phyloP scores from a whole-genome alignment of 2,888 invertebrate species.

The Ryuthela nishihirai region DNA sequence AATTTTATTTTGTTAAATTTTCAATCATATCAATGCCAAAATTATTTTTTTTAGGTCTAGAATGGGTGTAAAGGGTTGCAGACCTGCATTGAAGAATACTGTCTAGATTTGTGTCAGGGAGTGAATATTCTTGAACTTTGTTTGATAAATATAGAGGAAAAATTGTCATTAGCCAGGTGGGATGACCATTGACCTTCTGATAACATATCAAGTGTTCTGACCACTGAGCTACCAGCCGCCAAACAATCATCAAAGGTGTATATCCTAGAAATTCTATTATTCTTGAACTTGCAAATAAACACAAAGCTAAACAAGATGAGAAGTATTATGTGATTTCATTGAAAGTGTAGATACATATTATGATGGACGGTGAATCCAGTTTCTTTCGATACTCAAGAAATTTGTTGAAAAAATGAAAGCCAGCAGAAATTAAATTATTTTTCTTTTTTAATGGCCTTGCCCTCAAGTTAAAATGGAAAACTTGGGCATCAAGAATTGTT shows the following conservation, averaged over 20 bases:
- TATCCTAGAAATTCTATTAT: too few species aligned
- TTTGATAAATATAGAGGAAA: too few species aligned
- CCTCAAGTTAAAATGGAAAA: conserved; percentile 43
- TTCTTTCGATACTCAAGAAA: conserved; percentile 39
- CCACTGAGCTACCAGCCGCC: too few species aligned
- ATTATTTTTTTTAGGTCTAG: too few species aligned
- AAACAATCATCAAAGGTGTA: too few species aligned
- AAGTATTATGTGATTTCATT: too few species aligned
- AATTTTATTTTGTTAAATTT: too few species aligned
- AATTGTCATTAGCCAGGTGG: too few species aligned
- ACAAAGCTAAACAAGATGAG: conserved; percentile 35
- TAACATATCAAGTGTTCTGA: too few species aligned
- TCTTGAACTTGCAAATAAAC: conserved; percentile 42
- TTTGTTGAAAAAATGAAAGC: conserved; percentile 44
- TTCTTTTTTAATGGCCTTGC: conserved; percentile 47
- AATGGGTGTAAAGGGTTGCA: conserved; percentile 47
- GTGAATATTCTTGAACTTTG: conserved; percentile 44
- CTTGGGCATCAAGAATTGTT: conserved; percentile 44
- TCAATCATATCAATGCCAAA: too few species aligned
- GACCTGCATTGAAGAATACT: conserved; percentile 44
- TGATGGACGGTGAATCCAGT: conserved; percentile 46
- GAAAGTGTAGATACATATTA: conserved; percentile 45
- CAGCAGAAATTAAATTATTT: conserved; percentile 43
- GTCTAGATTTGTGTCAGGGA: conserved; percentile 41
- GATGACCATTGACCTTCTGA: too few species aligned